These are phyloP conservation scores for Eubasilissa splendida DNA, from an alignment of 2,888 invertebrate genomes.

Conservation along the genomic window DNA sequence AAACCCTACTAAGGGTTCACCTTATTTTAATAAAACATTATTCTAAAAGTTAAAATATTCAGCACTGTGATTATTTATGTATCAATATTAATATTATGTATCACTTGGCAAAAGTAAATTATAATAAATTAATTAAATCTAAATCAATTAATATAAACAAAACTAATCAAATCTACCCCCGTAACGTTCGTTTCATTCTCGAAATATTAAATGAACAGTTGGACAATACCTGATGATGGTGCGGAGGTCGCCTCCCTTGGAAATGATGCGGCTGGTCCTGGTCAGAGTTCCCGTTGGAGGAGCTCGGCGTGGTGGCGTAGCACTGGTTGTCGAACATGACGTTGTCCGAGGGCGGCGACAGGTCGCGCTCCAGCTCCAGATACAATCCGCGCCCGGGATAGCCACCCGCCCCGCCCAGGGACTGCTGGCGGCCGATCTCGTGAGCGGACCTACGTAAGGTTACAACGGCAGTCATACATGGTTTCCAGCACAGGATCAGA, in stretches of 20 bases:
- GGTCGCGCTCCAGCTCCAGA: constrained; percentile 83
- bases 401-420: constrained; percentile 65
- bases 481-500: too few species aligned
- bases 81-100: too few species aligned
- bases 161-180: too few species aligned
- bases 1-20: too few species aligned
- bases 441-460: constrained; percentile 74
- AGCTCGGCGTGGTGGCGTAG: constrained; percentile 95
- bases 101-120: too few species aligned
- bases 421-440: constrained; percentile 75
- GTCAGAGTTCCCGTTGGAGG: constrained; percentile 93
- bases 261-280: constrained; percentile 82
- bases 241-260: constrained; percentile 71
- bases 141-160: too few species aligned
- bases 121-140: too few species aligned
- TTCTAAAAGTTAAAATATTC: too few species aligned
- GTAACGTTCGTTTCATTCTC: background rate
- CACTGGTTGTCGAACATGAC: constrained; percentile 96
- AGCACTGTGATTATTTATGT: too few species aligned
- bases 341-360: constrained; percentile 93
- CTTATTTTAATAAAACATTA: too few species aligned
- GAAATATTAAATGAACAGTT: background rate
- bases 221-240: constrained; percentile 58
- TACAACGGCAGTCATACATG: too few species aligned
- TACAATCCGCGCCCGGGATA: constrained; percentile 84